Conservation (phyloP, 2,888 invertebrate species). For the Oasisia sp. region DNA sequence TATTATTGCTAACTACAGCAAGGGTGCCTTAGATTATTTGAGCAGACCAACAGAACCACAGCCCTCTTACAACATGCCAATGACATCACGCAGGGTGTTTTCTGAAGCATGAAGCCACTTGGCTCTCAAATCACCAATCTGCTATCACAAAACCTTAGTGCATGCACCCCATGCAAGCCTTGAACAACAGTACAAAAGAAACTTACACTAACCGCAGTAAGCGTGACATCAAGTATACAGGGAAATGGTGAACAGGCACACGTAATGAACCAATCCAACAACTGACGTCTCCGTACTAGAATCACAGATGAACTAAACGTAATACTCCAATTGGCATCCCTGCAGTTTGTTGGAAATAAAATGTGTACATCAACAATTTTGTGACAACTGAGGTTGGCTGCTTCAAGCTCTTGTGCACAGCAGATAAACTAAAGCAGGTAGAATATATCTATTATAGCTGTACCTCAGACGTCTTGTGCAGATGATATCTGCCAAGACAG, state of each 20-base stretch:
- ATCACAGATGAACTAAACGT: background rate
- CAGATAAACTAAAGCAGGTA: background rate
- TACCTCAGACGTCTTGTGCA: no score
- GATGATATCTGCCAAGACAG: no score
- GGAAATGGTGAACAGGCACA: background rate
- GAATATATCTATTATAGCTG: no score
- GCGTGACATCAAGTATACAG: background rate
- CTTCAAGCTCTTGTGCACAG: background rate
- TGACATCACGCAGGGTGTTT: background rate
- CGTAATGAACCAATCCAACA: background rate
- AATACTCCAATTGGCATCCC: background rate
- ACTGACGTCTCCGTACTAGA: background rate
- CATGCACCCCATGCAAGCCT: background rate
- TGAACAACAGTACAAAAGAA: constrained; percentile 13
- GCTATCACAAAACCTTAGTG: background rate
- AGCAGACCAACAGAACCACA: background rate
- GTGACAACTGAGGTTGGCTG: background rate
- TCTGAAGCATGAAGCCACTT: background rate
- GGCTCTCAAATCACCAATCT: background rate
- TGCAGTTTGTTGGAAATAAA: constrained; percentile 1
- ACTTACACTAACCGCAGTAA: constrained; percentile 13
- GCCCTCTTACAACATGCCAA: background rate
- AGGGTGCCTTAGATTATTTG: background rate
- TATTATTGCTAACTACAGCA: background rate
- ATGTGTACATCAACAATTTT: constrained; percentile 1